A percentile compares a stretch with the other conserved stretches of the same genome.
Evolutionary conservation across 2,797 vertebrate genomes (phyloP).

Genomic region (Menidia menidia): DNA sequence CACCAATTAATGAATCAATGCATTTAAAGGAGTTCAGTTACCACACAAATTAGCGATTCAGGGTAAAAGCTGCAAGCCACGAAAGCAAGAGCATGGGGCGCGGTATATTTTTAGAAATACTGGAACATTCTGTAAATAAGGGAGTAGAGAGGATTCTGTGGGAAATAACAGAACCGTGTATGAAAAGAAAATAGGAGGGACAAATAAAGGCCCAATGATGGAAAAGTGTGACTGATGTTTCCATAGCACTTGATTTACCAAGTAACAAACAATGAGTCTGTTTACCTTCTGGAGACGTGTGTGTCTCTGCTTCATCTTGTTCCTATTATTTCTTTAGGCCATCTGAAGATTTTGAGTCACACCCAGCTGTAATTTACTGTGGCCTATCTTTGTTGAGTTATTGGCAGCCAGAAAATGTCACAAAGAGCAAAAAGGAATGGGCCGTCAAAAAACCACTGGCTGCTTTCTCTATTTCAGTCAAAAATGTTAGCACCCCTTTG

Average conservation of each 20-base stretch:
- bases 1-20: too few relatives aligned
- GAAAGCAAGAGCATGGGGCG: neutral
- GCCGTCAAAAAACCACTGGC: slow-evolving; percentile 13
- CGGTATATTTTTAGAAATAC: neutral
- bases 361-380: neutral
- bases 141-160: neutral
- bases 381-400: slow-evolving; percentile 1
- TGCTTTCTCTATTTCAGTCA: neutral
- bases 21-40: too few relatives aligned
- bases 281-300: slow-evolving; percentile 12
- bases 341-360: slow-evolving; percentile 3
- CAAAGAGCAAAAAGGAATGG: slow-evolving; percentile 18
- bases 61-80: neutral
- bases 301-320: neutral
- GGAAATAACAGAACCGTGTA: neutral
- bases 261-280: slow-evolving; percentile 4
- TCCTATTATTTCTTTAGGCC: neutral
- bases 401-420: slow-evolving; percentile 10
- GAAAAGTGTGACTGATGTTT: neutral
- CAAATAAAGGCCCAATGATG: neutral
- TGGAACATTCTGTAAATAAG: neutral
- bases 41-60: neutral
- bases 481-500: neutral
- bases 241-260: neutral
- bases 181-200: neutral